A percentile compares a stretch with the other conserved stretches of the same genome.
phyloP scores from a whole-genome alignment of 1,140 invertebrate species.

The fruit fly (Drosophila melanogaster) region Release_6_plus_ISO1_MT NT_033777.3:19871501-19872000 shows the following conservation, averaged over 20 bases:
- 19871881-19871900: constrained; percentile 74
- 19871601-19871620: constrained; percentile 90
- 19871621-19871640: constrained; percentile 91
- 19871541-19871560: constrained; percentile 15
- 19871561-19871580: constrained; percentile 80
- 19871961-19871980: constrained; percentile 76
- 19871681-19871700: constrained; percentile 87
- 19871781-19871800: constrained; percentile 53
- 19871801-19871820: constrained; percentile 6
- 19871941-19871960: constrained; percentile 71
- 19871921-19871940: constrained; percentile 73
- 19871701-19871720: constrained; percentile 84
- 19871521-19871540: constrained; percentile 43
- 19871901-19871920: constrained; percentile 68
- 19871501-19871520: constrained; percentile 92
- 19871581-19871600: constrained; percentile 93
- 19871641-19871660: constrained; percentile 89
- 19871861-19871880: constrained; percentile 70
- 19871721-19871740: constrained; percentile 89
- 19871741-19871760: constrained; percentile 89
- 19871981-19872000: constrained; percentile 65
- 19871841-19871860: constrained; percentile 80
- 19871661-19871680: constrained; percentile 89
- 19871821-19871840: constrained; percentile 46
- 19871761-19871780: constrained; percentile 88